Evolutionary conservation across 2,113 vertebrate genomes (phyloP).

Genomic region (Poecile atricapillus): DNA sequence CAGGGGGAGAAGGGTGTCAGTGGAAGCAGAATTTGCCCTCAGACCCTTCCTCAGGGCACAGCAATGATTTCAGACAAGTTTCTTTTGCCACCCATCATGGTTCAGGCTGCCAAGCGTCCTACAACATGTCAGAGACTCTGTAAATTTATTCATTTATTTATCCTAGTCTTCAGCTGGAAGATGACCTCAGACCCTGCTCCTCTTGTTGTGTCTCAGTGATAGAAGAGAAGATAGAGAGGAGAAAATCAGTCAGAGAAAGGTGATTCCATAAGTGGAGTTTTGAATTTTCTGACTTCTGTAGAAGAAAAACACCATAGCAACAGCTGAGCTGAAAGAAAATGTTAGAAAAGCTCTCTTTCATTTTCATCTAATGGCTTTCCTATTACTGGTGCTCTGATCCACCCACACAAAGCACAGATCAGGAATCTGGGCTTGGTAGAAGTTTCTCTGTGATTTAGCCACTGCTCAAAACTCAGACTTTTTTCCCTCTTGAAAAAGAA

Average conservation of each 20-base stretch:
- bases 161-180: background rate
- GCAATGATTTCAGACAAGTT: background rate
- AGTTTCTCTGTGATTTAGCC: background rate
- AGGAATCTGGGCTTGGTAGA: constrained; percentile 4
- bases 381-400: constrained; percentile 2
- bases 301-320: background rate
- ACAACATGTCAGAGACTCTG: rapidly evolving
- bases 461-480: background rate
- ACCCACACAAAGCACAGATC: background rate
- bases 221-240: background rate
- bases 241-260: background rate
- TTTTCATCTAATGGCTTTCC: background rate
- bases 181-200: background rate
- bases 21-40: background rate
- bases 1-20: background rate
- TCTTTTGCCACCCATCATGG: rapidly evolving
- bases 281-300: background rate
- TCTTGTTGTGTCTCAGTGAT: background rate
- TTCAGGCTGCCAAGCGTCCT: background rate
- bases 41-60: background rate
- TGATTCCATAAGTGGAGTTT: background rate
- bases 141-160: background rate
- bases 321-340: background rate
- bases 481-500: background rate
- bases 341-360: background rate